Evolutionary conservation across 2,888 invertebrate genomes (phyloP).

Genomic region (Leucophora obtusa): DNA sequence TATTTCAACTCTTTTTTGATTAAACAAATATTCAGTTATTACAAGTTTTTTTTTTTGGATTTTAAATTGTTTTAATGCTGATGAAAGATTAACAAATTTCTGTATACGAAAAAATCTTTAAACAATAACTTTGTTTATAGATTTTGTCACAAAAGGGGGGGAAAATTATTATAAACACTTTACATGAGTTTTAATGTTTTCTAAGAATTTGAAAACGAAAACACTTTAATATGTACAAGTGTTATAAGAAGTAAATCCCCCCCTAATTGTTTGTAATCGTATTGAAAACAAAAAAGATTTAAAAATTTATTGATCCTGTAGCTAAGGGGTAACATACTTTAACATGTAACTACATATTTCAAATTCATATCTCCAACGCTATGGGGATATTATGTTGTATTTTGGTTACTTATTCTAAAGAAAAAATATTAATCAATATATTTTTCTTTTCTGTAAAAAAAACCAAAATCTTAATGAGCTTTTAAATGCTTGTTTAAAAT

Average conservation of each 20-base stretch:
- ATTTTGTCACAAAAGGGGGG: neutral
- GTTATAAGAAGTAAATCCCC: neutral
- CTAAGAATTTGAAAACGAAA: neutral
- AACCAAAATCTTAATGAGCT: slow-evolving; percentile 45
- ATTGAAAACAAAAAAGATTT: slow-evolving; percentile 2
- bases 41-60: neutral
- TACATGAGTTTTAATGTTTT: neutral
- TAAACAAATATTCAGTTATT: neutral
- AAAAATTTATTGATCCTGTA: slow-evolving; percentile 66
- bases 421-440: slow-evolving; percentile 40
- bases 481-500: slow-evolving; percentile 43
- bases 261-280: slow-evolving; percentile 42
- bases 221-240: slow-evolving; percentile 3
- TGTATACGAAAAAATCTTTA: neutral
- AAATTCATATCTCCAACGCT: slow-evolving; percentile 1
- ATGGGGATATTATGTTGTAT: slow-evolving; percentile 16
- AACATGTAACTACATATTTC: slow-evolving; percentile 3
- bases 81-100: slow-evolving; percentile 3
- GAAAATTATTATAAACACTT: neutral
- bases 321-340: slow-evolving; percentile 48
- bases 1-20: neutral
- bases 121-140: neutral
- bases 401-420: neutral
- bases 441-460: neutral
- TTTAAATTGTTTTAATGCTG: neutral